Base-by-base conservation (phyloP, 2,797 vertebrate genomes). In the Mormyrus hasselquistii region DNA sequence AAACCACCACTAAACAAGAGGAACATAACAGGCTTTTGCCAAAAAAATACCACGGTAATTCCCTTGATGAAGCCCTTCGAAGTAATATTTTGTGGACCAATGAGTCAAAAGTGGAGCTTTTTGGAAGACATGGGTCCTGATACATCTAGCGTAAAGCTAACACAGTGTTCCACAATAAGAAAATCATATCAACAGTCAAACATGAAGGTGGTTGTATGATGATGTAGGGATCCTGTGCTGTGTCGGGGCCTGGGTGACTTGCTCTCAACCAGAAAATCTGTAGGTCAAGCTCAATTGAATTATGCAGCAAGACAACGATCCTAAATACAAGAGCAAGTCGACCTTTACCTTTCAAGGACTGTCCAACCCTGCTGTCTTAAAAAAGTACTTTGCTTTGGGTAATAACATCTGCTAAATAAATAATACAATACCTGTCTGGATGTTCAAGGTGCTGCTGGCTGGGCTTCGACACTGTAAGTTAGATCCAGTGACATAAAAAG, bases 391-490 rank as follows among this genome's bases (percentile, higher is more conserved):
- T 88, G 89, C 59, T 88, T 38, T 86, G 88, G n/a, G 19, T 44
- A 14, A 88, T 44, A 5, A 3, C 79, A 34, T 73, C 10, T 73
- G 65, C 10, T 73, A 73, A 73, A 34, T 73, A 73, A 69, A 34
- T 69, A 69, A 41, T 44, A 34, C 7, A 53, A 10, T 65, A 89
- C 88, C 88, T 84, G 88, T 62, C 41, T 89, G 88, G 53, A 89
- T 44, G 50, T 85, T 52, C 52, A 57, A 83, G 53, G 65, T 73
- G 25, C 38, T 79, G 44, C 95, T 96, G 1, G 94, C 90, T 47
- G 25, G 88, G 91, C 95, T 94, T 34, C 91, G 86, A 90, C 96
- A 96, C 57, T 88, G 12, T 84, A 89, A 89, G 76, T 92, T 94
- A 47, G 76, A 76, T 14, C 88, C 82, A 9, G 82, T 29, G 52